Conservation (phyloP, 2,888 invertebrate species). For the Caenorhabditis angaria region DNA sequence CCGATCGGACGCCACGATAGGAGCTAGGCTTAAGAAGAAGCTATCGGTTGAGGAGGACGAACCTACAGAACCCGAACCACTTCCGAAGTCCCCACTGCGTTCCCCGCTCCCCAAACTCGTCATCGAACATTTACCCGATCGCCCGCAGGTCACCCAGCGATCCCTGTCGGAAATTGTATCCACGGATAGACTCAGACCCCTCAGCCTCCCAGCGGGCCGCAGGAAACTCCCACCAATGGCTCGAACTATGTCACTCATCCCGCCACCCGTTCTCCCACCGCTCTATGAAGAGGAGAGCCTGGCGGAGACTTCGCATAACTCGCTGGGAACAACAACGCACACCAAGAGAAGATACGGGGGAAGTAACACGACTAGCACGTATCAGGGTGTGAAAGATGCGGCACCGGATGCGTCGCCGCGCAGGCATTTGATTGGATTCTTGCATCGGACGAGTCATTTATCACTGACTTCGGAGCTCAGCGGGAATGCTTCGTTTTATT, state of each 20-base stretch:
- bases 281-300: slow-evolving; percentile 47
- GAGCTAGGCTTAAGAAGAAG: neutral
- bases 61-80: neutral
- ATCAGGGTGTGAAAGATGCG: slow-evolving; percentile 54
- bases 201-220: slow-evolving; percentile 1
- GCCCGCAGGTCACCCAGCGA: slow-evolving; percentile 5
- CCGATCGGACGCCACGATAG: neutral
- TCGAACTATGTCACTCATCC: slow-evolving; percentile 54
- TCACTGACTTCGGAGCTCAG: slow-evolving; percentile 64
- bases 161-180: neutral
- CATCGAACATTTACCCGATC: slow-evolving; percentile 6
- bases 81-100: neutral
- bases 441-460: slow-evolving; percentile 65
- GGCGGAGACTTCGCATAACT: neutral
- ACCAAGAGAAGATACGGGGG: slow-evolving; percentile 42
- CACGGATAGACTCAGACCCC: slow-evolving; percentile 7
- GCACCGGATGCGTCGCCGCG: slow-evolving; percentile 60
- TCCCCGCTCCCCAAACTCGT: slow-evolving; percentile 1
- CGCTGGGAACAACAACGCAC: slow-evolving; percentile 10
- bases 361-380: slow-evolving; percentile 53
- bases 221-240: slow-evolving; percentile 34
- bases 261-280: slow-evolving; percentile 51
- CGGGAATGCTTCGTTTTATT: slow-evolving; percentile 65
- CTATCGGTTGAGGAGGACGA: neutral
- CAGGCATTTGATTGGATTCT: slow-evolving; percentile 63